These are phyloP conservation scores for Nomada ferruginata DNA, from an alignment of 2,888 invertebrate species.

Conservation along the genomic window DNA sequence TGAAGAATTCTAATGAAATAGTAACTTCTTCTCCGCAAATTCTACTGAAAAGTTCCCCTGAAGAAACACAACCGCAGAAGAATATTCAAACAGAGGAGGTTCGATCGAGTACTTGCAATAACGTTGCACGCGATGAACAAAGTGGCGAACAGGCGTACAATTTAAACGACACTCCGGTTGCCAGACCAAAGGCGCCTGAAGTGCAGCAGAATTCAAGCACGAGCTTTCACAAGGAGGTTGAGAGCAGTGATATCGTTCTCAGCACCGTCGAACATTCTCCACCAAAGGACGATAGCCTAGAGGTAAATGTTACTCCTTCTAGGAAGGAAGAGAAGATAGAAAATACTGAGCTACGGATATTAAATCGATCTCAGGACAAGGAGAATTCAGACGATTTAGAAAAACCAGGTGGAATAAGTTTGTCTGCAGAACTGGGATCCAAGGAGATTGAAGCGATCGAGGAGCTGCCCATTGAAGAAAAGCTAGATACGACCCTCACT, in stretches of 20 bases:
- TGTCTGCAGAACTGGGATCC: neutral
- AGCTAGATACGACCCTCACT: conserved; percentile 54
- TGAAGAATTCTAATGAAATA: neutral
- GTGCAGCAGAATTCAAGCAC: conserved; percentile 4
- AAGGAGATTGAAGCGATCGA: neutral
- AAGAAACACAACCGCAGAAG: neutral
- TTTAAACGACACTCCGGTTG: conserved; percentile 11
- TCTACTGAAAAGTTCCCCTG: neutral
- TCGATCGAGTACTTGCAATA: neutral
- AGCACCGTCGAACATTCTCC: conserved; percentile 16
- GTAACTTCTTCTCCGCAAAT: neutral
- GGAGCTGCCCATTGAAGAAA: conserved; percentile 4
- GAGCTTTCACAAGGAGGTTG: neutral
- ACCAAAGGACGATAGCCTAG: conserved; percentile 5
- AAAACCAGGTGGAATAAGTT: neutral
- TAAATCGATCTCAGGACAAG: neutral
- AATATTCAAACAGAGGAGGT: neutral
- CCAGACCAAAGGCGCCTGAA: conserved; percentile 9
- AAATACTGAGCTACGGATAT: neutral
- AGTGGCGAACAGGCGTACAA: neutral
- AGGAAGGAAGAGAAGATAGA: conserved; percentile 15
- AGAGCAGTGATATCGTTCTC: neutral
- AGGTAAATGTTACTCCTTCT: neutral
- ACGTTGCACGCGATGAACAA: conserved; percentile 8
- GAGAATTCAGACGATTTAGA: conserved; percentile 2